Conservation (phyloP, 92 coral and sea anemone genomes). For the Umimayanthus chanpuru region DNA sequence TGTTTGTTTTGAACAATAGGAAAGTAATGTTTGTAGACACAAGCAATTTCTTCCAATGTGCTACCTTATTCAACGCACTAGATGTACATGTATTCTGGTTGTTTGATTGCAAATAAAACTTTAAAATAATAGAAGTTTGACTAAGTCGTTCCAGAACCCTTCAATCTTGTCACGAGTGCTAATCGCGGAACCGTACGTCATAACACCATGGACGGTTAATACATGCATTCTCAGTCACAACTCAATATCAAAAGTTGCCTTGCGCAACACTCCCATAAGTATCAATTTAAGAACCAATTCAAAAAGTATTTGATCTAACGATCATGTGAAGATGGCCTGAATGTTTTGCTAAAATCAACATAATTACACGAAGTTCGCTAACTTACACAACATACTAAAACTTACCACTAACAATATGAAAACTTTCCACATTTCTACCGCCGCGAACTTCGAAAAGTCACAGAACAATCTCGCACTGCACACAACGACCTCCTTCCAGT, state of each 20-base stretch:
- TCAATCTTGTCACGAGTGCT: too few relatives aligned
- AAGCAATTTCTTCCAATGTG: too few relatives aligned
- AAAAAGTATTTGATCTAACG: background rate
- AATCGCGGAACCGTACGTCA: too few relatives aligned
- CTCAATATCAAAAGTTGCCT: too few relatives aligned
- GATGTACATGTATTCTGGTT: background rate
- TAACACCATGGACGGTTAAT: background rate
- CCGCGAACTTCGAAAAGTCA: slow-evolving; percentile 18
- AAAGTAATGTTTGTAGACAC: too few relatives aligned
- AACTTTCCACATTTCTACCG: slow-evolving; percentile 26
- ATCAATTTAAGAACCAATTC: background rate
- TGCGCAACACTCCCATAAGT: too few relatives aligned
- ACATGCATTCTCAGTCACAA: too few relatives aligned
- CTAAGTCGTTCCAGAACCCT: too few relatives aligned
- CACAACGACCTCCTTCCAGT: slow-evolving; percentile 19
- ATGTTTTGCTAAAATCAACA: background rate
- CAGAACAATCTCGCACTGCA: background rate
- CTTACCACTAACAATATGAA: slow-evolving; percentile 22
- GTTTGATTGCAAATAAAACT: background rate
- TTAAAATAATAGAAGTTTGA: background rate
- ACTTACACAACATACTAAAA: background rate
- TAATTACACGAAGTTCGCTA: background rate
- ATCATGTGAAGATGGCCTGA: background rate
- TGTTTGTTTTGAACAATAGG: background rate
- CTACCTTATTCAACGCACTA: too few relatives aligned